These are phyloP conservation scores for Megastigmus dorsalis DNA, from an alignment of 2,888 invertebrate genomes.

Conservation along the genomic window DNA sequence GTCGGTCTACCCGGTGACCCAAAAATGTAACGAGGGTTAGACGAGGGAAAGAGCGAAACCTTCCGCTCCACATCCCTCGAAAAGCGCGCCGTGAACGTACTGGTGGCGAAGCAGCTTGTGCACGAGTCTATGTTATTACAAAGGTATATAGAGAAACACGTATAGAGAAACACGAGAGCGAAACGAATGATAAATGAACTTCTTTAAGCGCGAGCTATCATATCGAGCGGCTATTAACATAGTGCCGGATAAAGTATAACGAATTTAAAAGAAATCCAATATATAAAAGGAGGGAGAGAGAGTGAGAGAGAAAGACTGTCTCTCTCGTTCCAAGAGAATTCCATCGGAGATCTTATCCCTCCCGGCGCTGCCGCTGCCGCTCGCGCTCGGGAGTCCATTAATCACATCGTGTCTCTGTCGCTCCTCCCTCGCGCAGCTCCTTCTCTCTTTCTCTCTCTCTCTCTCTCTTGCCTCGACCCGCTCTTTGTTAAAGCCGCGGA, in stretches of 20 bases:
- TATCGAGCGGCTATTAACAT: slow-evolving; percentile 73
- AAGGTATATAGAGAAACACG: no score
- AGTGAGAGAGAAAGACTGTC: neutral
- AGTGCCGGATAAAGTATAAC: slow-evolving; percentile 67
- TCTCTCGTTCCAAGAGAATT: slow-evolving; percentile 63
- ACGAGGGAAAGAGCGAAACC: no score
- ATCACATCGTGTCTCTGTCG: slow-evolving; percentile 54
- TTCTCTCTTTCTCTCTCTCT: slow-evolving; percentile 21
- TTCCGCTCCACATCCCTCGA: no score
- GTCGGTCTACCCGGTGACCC: no score
- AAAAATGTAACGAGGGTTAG: no score
- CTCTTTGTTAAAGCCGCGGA: slow-evolving; percentile 33
- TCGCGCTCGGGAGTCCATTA: slow-evolving; percentile 48
- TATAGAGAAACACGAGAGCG: slow-evolving; percentile 55
- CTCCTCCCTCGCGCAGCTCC: slow-evolving; percentile 29
- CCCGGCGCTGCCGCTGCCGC: slow-evolving; percentile 48
- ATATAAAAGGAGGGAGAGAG: slow-evolving; percentile 26
- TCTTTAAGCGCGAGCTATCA: slow-evolving; percentile 71
- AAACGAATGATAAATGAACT: slow-evolving; percentile 72
- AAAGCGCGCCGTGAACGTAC: no score
- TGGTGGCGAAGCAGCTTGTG: no score
- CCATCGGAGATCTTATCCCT: slow-evolving; percentile 74
- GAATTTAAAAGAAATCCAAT: slow-evolving; percentile 54
- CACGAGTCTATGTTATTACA: no score
- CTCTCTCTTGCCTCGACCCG: neutral